Base-by-base conservation (phyloP, 2,113 vertebrate species). In the Regulus satrapa region DNA sequence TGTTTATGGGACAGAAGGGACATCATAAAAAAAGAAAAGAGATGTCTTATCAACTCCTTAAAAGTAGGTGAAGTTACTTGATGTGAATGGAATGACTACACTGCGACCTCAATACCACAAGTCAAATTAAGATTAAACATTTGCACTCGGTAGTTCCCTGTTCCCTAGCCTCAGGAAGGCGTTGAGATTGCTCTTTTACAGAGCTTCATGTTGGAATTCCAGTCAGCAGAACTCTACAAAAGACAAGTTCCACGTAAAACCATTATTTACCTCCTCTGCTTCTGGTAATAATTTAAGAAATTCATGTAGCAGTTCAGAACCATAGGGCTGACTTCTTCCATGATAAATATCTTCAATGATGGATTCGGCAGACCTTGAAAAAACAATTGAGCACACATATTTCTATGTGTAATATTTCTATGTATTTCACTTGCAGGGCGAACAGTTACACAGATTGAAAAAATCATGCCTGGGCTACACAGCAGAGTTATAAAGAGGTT, bases 271-370 rank as follows among this genome's bases (percentile, higher is more conserved):
- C 99, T 99, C 99, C 93, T 99, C 99, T 55, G 98, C 92, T 78
- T 99, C 99, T 41, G 99, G 99, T 89, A 99, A 98, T 91, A 99
- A 98, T 96, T 99, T 99, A 88, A 99, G 98, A 94, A 99, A 98
- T 95, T 99, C 99, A 96, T 98, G 98, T 84, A 99, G 97, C 11
- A 98, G 98, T 96, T 99, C 99, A 26, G 99, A 97, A 78, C 98
- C 98, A 55, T 99, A 99, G 74, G 97, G 96, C 89, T 99, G 98
- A 89, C 98, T 98, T 92, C 98, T 98, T 94, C 99, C 99, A 87
- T 92, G 97, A 72, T 97, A 98, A 92, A 99, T 98, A 97, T 99
- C 99, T 97, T 99, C 99, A 54, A 99, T 98, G 89, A 99, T 99
- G 94, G 98, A 98, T 86, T 96, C 97, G 77, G 98, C 98, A 91